These are phyloP conservation scores for Apteryx owenii DNA, from an alignment of 2,113 vertebrate genomes.

Conservation along the genomic window DNA sequence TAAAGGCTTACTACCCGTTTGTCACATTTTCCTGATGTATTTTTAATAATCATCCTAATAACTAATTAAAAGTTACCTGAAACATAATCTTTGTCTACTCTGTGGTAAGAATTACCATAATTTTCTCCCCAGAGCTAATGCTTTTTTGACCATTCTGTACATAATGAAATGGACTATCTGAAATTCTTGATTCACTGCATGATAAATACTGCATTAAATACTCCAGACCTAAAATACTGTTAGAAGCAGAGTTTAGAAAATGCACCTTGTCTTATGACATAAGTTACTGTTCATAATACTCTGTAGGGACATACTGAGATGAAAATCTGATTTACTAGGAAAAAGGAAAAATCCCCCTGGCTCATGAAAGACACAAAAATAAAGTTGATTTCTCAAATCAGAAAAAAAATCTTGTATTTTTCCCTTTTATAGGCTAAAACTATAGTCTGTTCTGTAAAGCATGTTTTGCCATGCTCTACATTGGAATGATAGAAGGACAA, in stretches of 20 bases:
- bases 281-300: constrained; percentile 19
- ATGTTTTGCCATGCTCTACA: background rate
- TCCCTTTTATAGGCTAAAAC: background rate
- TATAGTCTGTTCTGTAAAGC: background rate
- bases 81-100: background rate
- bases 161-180: background rate
- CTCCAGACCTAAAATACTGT: background rate
- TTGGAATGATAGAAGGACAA: background rate
- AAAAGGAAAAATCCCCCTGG: background rate
- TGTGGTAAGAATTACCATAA: background rate
- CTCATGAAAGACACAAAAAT: background rate
- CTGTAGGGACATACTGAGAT: constrained; percentile 12
- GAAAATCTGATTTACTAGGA: constrained; percentile 7
- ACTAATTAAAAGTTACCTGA: background rate
- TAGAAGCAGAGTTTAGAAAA: constrained; percentile 50
- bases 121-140: background rate
- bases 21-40: background rate
- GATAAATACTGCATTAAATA: background rate
- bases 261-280: background rate
- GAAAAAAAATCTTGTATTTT: background rate
- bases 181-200: background rate
- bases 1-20: background rate
- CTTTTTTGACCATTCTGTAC: background rate
- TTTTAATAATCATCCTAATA: background rate
- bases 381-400: background rate